Percentiles rank a stretch among this genome's conserved stretches.
phyloP scores from a whole-genome alignment of 1,140 invertebrate species.

The Pseudomyrmex flavicornis region DNA sequence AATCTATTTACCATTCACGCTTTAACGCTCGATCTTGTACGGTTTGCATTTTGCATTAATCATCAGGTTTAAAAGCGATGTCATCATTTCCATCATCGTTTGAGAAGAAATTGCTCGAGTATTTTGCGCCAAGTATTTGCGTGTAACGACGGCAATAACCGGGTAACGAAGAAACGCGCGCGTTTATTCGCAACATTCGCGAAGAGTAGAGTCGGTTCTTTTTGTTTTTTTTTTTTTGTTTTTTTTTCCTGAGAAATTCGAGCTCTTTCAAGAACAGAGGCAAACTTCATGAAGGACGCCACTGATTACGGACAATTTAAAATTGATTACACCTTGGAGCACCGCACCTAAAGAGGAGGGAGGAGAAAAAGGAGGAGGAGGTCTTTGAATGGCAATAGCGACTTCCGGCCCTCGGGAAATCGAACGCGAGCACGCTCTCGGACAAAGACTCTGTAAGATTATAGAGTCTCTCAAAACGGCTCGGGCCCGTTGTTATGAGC shows the following conservation, averaged over 20 bases:
- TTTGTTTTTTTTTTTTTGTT: background rate
- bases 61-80: background rate
- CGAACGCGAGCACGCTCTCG: constrained; percentile 70
- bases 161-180: constrained; percentile 31
- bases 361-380: background rate
- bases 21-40: constrained; percentile 7
- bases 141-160: constrained; percentile 7
- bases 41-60: constrained; percentile 4
- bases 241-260: constrained; percentile 20
- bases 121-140: constrained; percentile 3
- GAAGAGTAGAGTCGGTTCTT: background rate
- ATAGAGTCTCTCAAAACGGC: constrained; percentile 69
- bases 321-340: constrained; percentile 68
- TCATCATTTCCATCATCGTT: background rate
- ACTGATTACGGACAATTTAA: constrained; percentile 58
- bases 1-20: constrained; percentile 21
- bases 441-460: constrained; percentile 67
- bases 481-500: constrained; percentile 65
- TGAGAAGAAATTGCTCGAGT: constrained; percentile 9
- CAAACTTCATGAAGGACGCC: constrained; percentile 28
- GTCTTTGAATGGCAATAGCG: constrained; percentile 63
- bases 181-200: constrained; percentile 19
- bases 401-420: constrained; percentile 70
- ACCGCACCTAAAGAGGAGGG: background rate
- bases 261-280: background rate